Conservation (phyloP, 2,888 invertebrate genomes). For the Acanthopleura granulata region DNA sequence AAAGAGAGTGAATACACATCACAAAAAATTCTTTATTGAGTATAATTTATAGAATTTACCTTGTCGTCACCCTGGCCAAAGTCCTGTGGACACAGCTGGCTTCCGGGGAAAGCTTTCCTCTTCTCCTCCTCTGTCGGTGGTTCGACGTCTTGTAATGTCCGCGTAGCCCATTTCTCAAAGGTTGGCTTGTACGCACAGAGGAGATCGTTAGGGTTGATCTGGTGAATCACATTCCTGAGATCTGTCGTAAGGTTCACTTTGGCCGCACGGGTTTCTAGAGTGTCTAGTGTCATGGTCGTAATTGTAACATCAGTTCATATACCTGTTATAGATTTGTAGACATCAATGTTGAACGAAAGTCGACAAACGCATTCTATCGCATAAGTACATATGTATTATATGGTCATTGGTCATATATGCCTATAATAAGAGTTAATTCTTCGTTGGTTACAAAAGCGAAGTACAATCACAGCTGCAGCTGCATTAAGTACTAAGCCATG, state of each 20-base stretch:
- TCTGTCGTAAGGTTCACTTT: slow-evolving; percentile 15
- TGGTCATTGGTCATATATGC: too few relatives aligned
- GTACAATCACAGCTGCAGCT: too few relatives aligned
- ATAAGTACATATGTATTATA: too few relatives aligned
- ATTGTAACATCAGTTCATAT: too few relatives aligned
- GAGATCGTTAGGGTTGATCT: slow-evolving; percentile 20
- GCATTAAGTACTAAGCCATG: too few relatives aligned
- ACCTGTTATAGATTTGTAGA: too few relatives aligned
- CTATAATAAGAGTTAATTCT: too few relatives aligned
- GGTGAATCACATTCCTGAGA: slow-evolving; percentile 15
- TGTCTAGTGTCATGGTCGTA: not conserved
- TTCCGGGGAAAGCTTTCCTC: not conserved
- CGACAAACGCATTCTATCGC: too few relatives aligned
- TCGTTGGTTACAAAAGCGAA: too few relatives aligned
- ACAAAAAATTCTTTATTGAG: too few relatives aligned
- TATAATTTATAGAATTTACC: not conserved
- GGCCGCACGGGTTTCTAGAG: slow-evolving; percentile 4
- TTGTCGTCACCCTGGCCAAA: not conserved
- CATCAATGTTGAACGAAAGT: too few relatives aligned
- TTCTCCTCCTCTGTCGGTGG: not conserved
- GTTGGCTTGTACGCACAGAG: slow-evolving; percentile 17
- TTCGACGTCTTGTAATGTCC: slow-evolving; percentile 1
- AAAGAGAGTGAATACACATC: too few relatives aligned
- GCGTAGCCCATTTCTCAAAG: slow-evolving; percentile 16
- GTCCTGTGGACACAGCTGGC: not conserved